A percentile compares a stretch with the other conserved stretches of the same genome.
phyloP scores from a whole-genome alignment of 2,888 invertebrate species.

The Portevinia maculata region DNA sequence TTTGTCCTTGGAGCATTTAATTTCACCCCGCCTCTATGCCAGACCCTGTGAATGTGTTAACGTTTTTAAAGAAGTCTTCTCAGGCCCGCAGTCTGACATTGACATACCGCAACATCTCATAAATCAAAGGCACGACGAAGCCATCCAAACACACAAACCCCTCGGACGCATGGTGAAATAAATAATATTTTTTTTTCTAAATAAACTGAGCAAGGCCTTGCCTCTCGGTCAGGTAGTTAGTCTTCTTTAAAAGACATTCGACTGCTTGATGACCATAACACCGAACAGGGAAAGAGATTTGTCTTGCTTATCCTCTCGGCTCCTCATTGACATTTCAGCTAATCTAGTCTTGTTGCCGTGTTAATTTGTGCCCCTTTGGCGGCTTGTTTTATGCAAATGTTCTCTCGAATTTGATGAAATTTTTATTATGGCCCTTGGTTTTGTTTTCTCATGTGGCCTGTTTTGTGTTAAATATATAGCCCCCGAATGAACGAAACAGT shows the following conservation, averaged over 20 bases:
- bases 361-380: slow-evolving; percentile 63
- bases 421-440: slow-evolving; percentile 6
- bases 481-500: slow-evolving; percentile 3
- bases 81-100: slow-evolving; percentile 50
- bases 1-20: slow-evolving; percentile 29
- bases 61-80: slow-evolving; percentile 34
- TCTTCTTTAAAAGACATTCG: neutral
- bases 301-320: slow-evolving; percentile 12
- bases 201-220: neutral
- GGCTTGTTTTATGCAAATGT: slow-evolving; percentile 64
- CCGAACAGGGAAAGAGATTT: slow-evolving; percentile 2
- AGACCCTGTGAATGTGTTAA: slow-evolving; percentile 22
- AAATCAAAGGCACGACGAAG: slow-evolving; percentile 36
- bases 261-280: neutral
- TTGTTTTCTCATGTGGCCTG: slow-evolving; percentile 10
- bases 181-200: slow-evolving; percentile 4
- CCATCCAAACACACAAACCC: slow-evolving; percentile 7
- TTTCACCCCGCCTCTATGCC: neutral
- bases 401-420: slow-evolving; percentile 44
- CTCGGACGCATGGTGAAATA: neutral
- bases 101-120: slow-evolving; percentile 53
- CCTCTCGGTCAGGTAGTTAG: slow-evolving; percentile 29
- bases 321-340: slow-evolving; percentile 37
- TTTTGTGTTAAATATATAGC: slow-evolving; percentile 9
- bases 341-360: slow-evolving; percentile 45